Evolutionary conservation across 2,797 vertebrate species (phyloP).

Genomic region (Anniella stebbinsi): DNA sequence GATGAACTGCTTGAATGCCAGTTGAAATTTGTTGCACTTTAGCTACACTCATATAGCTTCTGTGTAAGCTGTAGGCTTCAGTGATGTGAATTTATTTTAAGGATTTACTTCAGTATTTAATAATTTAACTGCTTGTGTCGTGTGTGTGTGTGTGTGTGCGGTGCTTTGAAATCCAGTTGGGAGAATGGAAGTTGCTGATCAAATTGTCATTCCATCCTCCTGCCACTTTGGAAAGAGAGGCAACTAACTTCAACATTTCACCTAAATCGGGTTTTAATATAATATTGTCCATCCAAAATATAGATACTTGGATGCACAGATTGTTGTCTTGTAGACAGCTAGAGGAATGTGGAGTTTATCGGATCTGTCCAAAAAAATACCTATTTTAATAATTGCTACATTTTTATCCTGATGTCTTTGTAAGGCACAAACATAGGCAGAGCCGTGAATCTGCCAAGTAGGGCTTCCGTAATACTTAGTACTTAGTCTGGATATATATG

Average conservation of each 20-base stretch:
- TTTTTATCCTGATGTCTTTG: background rate
- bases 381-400: background rate
- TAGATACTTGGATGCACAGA: background rate
- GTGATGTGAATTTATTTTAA: background rate
- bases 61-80: background rate
- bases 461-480: background rate
- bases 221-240: background rate
- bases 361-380: background rate
- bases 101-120: background rate
- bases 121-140: background rate
- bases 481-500: too few species aligned
- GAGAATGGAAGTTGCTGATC: background rate
- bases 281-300: background rate
- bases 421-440: background rate
- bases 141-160: background rate
- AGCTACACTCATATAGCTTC: background rate
- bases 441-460: too few species aligned
- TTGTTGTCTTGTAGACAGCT: too few species aligned
- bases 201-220: background rate
- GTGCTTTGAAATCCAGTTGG: background rate
- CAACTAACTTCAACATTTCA: background rate
- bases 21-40: background rate
- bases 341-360: background rate
- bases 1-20: background rate
- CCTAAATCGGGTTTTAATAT: background rate